Percentiles rank a stretch among this genome's conserved stretches.
phyloP scores from a whole-genome alignment of 1,140 invertebrate species.

The Philotrypesis tridentata region DNA sequence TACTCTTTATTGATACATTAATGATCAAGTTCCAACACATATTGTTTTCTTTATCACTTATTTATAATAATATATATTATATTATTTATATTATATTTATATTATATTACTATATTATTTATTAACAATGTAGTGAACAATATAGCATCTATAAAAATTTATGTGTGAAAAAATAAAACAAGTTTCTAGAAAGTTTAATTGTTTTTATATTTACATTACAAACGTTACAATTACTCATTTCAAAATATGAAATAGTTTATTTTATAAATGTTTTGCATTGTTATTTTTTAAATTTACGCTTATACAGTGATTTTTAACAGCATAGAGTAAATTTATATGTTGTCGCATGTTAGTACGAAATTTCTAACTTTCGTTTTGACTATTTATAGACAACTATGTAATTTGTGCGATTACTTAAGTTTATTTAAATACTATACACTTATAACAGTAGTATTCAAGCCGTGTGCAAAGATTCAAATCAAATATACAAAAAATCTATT shows the following conservation, averaged over 20 bases:
- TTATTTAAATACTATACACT: slow-evolving; percentile 35
- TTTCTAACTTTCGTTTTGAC: not conserved
- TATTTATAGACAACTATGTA: not conserved
- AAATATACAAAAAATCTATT: slow-evolving; percentile 7
- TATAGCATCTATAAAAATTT: slow-evolving; percentile 1
- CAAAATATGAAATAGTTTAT: not conserved
- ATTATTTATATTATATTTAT: slow-evolving; percentile 41
- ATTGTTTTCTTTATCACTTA: slow-evolving; percentile 41
- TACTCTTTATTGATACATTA: slow-evolving; percentile 23
- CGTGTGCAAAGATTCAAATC: slow-evolving; percentile 1
- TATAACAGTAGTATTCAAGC: not conserved
- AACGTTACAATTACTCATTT: not conserved
- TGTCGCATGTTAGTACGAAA: not conserved
- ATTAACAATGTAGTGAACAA: slow-evolving; percentile 34
- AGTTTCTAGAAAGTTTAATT: slow-evolving; percentile 10
- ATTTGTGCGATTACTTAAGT: not conserved
- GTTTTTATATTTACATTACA: slow-evolving; percentile 42
- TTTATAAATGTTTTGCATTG: not conserved
- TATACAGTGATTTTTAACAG: not conserved
- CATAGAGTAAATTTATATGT: not conserved
- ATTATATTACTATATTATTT: slow-evolving; percentile 47
- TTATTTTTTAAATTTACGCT: not conserved
- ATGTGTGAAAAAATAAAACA: slow-evolving; percentile 34
- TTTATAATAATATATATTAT: slow-evolving; percentile 43
- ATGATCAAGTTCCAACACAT: slow-evolving; percentile 6